Evolutionary conservation across 2,113 vertebrate genomes (phyloP).

Genomic region (Stercorarius parasiticus): DNA sequence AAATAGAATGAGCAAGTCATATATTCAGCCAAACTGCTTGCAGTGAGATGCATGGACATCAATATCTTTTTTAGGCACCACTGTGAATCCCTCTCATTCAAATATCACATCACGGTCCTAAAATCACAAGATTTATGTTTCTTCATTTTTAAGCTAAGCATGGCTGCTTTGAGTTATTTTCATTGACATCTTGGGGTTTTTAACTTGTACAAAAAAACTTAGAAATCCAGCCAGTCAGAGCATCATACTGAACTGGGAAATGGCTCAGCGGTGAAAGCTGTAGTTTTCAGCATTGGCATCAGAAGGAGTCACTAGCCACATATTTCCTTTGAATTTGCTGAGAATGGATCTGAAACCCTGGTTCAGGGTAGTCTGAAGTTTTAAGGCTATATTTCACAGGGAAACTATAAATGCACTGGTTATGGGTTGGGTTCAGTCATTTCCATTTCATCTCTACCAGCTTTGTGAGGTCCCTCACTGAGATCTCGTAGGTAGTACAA

Average conservation of each 20-base stretch:
- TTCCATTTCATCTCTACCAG: background rate
- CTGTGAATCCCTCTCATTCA: background rate
- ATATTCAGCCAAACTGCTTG: background rate
- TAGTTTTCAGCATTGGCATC: background rate
- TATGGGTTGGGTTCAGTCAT: background rate
- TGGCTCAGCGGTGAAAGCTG: background rate
- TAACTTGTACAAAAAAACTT: background rate
- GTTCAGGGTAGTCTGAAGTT: background rate
- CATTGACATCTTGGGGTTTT: background rate
- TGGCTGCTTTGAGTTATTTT: background rate
- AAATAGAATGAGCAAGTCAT: background rate
- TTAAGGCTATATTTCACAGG: background rate
- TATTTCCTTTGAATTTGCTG: background rate
- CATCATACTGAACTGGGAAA: background rate
- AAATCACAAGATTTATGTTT: background rate
- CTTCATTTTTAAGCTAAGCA: background rate
- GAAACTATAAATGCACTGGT: background rate
- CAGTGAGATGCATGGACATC: background rate
- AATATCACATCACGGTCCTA: background rate
- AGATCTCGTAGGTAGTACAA: background rate
- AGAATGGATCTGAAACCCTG: background rate
- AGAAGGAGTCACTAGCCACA: background rate
- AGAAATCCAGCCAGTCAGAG: background rate
- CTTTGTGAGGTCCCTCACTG: background rate
- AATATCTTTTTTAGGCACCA: background rate